Evolutionary conservation across 2,888 invertebrate genomes (phyloP).

Genomic region (Acleris sparsana): DNA sequence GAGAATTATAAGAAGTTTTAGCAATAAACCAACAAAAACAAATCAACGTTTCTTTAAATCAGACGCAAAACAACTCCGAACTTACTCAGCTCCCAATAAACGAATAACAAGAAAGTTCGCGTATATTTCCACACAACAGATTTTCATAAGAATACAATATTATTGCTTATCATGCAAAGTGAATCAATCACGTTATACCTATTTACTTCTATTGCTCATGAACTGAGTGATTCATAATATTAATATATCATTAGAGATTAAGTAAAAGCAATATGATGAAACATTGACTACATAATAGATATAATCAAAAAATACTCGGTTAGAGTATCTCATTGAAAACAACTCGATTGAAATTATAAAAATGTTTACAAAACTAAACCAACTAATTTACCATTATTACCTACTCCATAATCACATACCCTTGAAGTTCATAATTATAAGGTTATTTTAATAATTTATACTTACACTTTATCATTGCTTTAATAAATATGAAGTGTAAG

Average conservation of each 20-base stretch:
- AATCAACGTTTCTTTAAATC: not conserved
- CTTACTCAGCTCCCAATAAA: slow-evolving; percentile 9
- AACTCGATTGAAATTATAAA: not conserved
- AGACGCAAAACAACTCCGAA: slow-evolving; percentile 1
- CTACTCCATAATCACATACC: too few species aligned
- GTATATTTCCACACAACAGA: slow-evolving; percentile 21
- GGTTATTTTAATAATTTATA: too few species aligned
- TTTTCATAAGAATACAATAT: slow-evolving; percentile 29
- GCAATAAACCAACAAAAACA: not conserved
- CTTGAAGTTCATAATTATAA: too few species aligned
- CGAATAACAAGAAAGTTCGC: slow-evolving; percentile 7
- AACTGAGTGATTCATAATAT: slow-evolving; percentile 5
- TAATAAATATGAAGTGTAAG: too few species aligned
- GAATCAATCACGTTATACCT: slow-evolving; percentile 33
- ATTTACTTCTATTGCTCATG: slow-evolving; percentile 22
- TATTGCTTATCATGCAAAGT: slow-evolving; percentile 33
- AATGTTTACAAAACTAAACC: not conserved
- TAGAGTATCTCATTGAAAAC: too few species aligned
- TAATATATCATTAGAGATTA: not conserved
- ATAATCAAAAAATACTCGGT: too few species aligned
- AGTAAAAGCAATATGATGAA: not conserved
- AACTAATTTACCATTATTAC: too few species aligned
- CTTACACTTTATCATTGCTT: too few species aligned
- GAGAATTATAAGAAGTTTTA: not conserved
- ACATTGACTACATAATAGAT: not conserved